Conservation (phyloP, 2,888 invertebrate genomes). For the Troides aeacus region DNA sequence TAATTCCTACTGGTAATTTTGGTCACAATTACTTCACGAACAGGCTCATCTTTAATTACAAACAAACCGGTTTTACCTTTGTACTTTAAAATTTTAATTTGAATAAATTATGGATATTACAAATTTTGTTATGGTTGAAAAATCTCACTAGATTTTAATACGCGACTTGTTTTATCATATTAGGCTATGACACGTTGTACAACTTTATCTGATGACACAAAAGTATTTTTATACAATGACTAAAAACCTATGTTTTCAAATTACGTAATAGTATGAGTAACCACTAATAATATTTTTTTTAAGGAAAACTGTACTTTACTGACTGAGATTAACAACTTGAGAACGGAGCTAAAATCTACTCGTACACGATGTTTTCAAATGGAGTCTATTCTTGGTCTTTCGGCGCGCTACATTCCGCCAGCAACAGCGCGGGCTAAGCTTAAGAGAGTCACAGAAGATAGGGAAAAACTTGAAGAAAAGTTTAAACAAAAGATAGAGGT, state of each 20-base stretch:
- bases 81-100: too few species aligned
- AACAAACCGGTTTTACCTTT: too few species aligned
- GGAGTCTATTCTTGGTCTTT: slow-evolving; percentile 85
- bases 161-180: too few species aligned
- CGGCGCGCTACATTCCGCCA: slow-evolving; percentile 78
- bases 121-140: too few species aligned
- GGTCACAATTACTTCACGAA: too few species aligned
- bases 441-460: slow-evolving; percentile 80
- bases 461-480: slow-evolving; percentile 80
- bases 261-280: not conserved
- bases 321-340: slow-evolving; percentile 87
- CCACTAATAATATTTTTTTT: not conserved
- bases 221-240: too few species aligned
- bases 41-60: too few species aligned
- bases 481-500: slow-evolving; percentile 76
- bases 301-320: slow-evolving; percentile 86
- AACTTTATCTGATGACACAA: too few species aligned
- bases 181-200: too few species aligned
- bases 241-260: not conserved
- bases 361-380: slow-evolving; percentile 84
- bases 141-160: too few species aligned
- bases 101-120: too few species aligned
- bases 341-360: slow-evolving; percentile 84
- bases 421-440: slow-evolving; percentile 82
- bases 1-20: too few species aligned